Conservation (phyloP, 2,113 vertebrate genomes). For the Atherinomorus stipes region DNA sequence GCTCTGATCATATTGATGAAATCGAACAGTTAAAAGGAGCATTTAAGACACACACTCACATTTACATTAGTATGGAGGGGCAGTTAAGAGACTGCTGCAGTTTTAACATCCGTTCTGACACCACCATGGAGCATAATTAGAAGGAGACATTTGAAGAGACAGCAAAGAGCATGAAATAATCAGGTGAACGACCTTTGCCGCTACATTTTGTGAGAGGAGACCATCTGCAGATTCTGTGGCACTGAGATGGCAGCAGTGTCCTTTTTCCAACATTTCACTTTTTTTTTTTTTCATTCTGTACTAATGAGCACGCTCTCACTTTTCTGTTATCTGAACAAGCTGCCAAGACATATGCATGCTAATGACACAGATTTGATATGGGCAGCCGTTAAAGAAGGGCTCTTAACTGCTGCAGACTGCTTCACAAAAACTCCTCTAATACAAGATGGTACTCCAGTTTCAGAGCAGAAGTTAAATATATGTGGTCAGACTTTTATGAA, state of each 20-base stretch:
- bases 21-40: slow-evolving; percentile 14
- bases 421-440: slow-evolving; percentile 10
- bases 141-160: slow-evolving; percentile 28
- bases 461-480: neutral
- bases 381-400: slow-evolving; percentile 28
- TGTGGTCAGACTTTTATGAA: neutral
- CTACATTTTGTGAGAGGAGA: slow-evolving; percentile 16
- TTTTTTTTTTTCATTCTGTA: neutral
- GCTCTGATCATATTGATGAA: slow-evolving; percentile 29
- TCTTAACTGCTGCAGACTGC: slow-evolving; percentile 3
- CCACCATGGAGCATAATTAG: slow-evolving; percentile 32
- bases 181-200: slow-evolving; percentile 31
- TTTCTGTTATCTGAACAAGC: slow-evolving; percentile 19
- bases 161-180: slow-evolving; percentile 37
- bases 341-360: slow-evolving; percentile 10
- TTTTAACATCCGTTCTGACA: neutral
- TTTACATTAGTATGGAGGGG: neutral
- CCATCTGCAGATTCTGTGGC: slow-evolving; percentile 20
- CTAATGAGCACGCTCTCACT: slow-evolving; percentile 46
- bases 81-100: neutral
- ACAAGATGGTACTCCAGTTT: slow-evolving; percentile 10
- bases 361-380: slow-evolving; percentile 31
- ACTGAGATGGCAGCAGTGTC: slow-evolving; percentile 47
- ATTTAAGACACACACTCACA: neutral
- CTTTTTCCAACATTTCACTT: slow-evolving; percentile 18